A percentile compares a stretch with the other conserved stretches of the same genome.
phyloP scores from a whole-genome alignment of 2,888 invertebrate genomes.

The Tribolium freemani region DNA sequence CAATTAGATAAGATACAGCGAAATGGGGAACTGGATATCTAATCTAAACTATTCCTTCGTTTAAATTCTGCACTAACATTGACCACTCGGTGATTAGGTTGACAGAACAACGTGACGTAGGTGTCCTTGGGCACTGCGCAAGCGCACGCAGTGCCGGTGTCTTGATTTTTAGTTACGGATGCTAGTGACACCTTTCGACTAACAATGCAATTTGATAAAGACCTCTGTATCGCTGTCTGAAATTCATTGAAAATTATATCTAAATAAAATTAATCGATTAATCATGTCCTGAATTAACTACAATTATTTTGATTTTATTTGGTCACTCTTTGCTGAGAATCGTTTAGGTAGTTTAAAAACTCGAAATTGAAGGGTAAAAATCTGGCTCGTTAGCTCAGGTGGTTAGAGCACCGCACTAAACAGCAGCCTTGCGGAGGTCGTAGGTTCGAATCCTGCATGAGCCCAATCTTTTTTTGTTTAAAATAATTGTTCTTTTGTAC shows the following conservation, averaged over 20 bases:
- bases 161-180: neutral
- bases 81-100: constrained; percentile 10
- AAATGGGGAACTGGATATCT: constrained; percentile 6
- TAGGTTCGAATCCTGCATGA: constrained; percentile 23
- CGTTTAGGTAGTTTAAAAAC: too few species aligned
- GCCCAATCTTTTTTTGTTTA: neutral
- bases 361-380: too few species aligned
- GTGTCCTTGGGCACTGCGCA: constrained; percentile 19
- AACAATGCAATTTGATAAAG: too few species aligned
- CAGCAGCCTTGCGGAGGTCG: constrained; percentile 6
- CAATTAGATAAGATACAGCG: constrained; percentile 33
- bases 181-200: neutral
- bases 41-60: constrained; percentile 28
- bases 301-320: too few species aligned
- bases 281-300: too few species aligned
- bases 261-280: too few species aligned
- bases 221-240: too few species aligned
- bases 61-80: constrained; percentile 35
- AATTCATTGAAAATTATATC: too few species aligned
- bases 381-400: constrained; percentile 22
- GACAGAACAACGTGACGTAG: constrained; percentile 32
- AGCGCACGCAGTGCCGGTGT: neutral
- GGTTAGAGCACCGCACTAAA: constrained; percentile 18
- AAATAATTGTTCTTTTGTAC: too few species aligned
- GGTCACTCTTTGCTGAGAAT: too few species aligned